Conservation (phyloP, 2,113 vertebrate species). For the Cathartes aura region DNA sequence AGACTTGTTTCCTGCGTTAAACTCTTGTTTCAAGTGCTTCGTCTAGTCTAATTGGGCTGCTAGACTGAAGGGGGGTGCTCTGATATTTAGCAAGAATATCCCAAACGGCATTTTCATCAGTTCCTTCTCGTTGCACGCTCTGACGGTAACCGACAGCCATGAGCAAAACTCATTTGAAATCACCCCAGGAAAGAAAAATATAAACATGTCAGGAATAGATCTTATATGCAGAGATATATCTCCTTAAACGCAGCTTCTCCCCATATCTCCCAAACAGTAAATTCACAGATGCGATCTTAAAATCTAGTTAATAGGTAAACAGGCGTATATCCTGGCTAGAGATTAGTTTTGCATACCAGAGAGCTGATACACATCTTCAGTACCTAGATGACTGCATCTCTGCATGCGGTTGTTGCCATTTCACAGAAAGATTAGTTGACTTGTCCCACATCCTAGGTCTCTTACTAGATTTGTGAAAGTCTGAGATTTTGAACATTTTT, state of each 20-base stretch:
- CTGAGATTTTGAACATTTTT: not conserved
- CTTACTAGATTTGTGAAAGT: not conserved
- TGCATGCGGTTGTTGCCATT: not conserved
- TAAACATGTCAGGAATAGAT: not conserved
- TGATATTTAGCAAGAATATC: not conserved
- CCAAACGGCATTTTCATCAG: not conserved
- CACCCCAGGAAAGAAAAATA: not conserved
- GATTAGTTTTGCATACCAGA: not conserved
- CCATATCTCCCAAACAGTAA: not conserved
- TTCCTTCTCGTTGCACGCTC: not conserved
- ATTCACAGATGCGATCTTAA: not conserved
- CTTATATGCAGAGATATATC: not conserved
- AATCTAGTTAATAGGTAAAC: not conserved
- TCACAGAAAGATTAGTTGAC: not conserved
- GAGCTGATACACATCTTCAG: not conserved
- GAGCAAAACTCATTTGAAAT: not conserved
- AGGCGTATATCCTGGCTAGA: not conserved
- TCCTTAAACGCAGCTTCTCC: not conserved
- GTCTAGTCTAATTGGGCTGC: not conserved
- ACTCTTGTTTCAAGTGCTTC: not conserved
- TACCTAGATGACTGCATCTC: not conserved
- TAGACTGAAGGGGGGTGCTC: not conserved
- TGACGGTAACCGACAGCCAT: rapidly evolving
- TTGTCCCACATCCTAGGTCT: not conserved
- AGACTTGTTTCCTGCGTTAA: not conserved